These are phyloP conservation scores for Polyommatus iphigenia DNA, from an alignment of 2,888 invertebrate species.

Conservation along the genomic window DNA sequence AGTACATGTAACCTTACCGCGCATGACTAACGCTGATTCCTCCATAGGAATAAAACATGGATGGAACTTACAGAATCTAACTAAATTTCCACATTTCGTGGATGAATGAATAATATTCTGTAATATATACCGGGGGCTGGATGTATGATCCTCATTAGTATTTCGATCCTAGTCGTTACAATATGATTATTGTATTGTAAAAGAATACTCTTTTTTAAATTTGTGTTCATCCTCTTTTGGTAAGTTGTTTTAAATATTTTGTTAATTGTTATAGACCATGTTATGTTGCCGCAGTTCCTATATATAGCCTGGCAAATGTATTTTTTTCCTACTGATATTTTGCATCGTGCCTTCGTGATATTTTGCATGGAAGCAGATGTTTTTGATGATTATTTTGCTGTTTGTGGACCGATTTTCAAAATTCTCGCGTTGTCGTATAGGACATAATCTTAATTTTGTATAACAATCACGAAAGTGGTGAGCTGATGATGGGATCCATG, in stretches of 20 bases:
- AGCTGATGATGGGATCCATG: no score
- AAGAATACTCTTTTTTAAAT: not conserved
- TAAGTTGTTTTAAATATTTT: not conserved
- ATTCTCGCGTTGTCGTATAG: no score
- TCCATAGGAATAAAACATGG: not conserved
- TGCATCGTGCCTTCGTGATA: no score
- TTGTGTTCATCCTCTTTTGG: not conserved
- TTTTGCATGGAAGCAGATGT: no score
- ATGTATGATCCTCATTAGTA: not conserved
- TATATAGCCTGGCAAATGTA: no score
- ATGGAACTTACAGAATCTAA: not conserved
- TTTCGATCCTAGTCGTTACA: not conserved
- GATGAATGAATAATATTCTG: constrained; percentile 2
- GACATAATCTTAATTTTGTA: no score
- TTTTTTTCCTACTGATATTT: no score
- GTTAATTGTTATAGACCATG: no score
- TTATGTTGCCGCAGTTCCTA: no score
- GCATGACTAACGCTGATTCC: not conserved
- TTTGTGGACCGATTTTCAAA: no score
- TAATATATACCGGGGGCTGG: not conserved
- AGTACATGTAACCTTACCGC: constrained; percentile 16
- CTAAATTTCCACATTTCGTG: constrained; percentile 18
- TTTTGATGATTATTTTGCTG: no score
- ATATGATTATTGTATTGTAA: not conserved
- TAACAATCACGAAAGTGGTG: no score